Conservation (phyloP, 2,113 vertebrate genomes). For the Dunckerocampus dactyliophorus region DNA sequence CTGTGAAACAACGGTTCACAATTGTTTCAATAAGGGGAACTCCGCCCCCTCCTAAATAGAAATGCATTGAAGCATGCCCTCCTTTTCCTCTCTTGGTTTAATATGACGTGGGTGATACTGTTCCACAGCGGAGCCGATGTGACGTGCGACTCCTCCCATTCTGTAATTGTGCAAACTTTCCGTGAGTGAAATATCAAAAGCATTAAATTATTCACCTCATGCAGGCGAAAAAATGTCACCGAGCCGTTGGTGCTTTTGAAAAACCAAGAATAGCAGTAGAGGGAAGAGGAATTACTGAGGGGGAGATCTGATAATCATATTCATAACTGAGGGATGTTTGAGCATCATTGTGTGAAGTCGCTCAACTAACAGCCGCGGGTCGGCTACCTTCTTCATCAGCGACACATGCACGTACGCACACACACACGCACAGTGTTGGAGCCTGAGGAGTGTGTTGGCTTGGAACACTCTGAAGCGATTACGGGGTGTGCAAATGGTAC, state of each 20-base stretch:
- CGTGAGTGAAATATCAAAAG: neutral
- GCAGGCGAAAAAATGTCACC: neutral
- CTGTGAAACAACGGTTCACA: neutral
- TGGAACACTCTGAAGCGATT: neutral
- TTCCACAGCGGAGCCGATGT: no score
- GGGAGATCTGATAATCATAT: conserved; percentile 10
- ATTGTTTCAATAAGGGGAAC: neutral
- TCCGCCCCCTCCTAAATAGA: conserved; percentile 26
- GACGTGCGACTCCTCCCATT: neutral
- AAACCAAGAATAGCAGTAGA: neutral
- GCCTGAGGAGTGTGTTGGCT: neutral
- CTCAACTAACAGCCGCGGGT: conserved; percentile 2
- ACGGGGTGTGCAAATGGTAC: neutral
- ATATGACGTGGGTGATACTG: conserved; percentile 10
- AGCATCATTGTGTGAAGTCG: conserved; percentile 10
- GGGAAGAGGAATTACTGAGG: conserved; percentile 1
- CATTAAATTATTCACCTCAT: neutral
- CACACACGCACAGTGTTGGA: neutral
- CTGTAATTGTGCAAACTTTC: conserved; percentile 9
- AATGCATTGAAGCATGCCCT: conserved; percentile 33
- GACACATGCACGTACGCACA: neutral
- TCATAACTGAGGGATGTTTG: conserved; percentile 19
- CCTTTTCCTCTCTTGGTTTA: conserved; percentile 21
- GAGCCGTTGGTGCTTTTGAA: neutral
- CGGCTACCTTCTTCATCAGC: neutral